Evolutionary conservation across 2,113 vertebrate species (phyloP), one percentile per base, ranked within the genome.

Genomic region (Brachypteracias leptosomus): DNA sequence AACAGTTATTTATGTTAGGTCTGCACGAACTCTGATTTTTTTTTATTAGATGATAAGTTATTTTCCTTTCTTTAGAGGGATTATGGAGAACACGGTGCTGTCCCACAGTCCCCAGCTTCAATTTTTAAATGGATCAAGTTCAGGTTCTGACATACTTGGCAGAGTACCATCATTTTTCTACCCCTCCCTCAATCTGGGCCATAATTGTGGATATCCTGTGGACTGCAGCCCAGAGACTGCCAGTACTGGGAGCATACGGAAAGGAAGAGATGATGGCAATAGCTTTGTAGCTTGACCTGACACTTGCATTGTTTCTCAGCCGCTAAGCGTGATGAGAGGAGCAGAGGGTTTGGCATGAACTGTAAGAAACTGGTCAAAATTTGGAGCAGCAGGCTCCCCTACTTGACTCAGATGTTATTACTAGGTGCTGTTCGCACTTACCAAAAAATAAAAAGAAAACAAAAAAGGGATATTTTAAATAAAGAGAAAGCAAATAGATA

Each of bases 171-270:
- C 85, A 0, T 86, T 96, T 93, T 85, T 97, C 96, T 94, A 93
- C 79, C 93, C 95, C 88, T 95, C 95, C 92, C 95, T 96, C 93
- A 96, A 96, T 96, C 95, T 96, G 93, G 95, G 95, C 95, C 95
- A 81, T 93, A 97, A 93, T 95, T 96, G 92, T 96, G 95, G 95
- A 97, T 97, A 96, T 96, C 95, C 95, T 94, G 88, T 96, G 96
- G 96, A 92, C 90, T 80, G 90, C 96, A 97, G 96, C 96, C 95
- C 96, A 97, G 93, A 96, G 95, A 88, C 95, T 97, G 95, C 88
- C 96, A 96, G 93, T 94, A 76, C 90, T 94, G 83, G 92, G 90
- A 96, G 95, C 92, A 93, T 96, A 88, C n/a, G 22, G 95, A 94
- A 95, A 49, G 88, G 92, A 96, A 96, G 88, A 89, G 92, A 95